Percentiles rank a stretch among this genome's conserved stretches.
phyloP scores from a whole-genome alignment of 1,140 invertebrate species.

The Agrilus planipennis region DNA sequence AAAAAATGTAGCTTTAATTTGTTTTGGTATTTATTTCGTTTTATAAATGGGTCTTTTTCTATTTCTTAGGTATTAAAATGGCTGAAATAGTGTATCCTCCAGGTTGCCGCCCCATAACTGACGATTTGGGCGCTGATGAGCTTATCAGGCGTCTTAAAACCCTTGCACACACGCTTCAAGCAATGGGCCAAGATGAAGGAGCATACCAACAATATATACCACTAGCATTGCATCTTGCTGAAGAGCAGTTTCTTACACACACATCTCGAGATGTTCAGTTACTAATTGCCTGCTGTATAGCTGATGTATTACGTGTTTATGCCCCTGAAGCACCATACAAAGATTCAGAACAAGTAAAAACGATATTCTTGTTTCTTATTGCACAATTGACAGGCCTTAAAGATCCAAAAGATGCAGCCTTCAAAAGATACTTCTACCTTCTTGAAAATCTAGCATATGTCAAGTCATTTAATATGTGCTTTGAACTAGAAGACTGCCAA shows the following conservation, averaged over 20 bases:
- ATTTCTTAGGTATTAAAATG: constrained; percentile 38
- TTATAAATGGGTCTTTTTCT: background rate
- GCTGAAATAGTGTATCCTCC: constrained; percentile 76
- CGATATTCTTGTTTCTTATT: constrained; percentile 92
- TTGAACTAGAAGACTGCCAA: constrained; percentile 93
- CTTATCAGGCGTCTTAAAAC: constrained; percentile 87
- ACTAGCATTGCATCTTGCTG: constrained; percentile 83
- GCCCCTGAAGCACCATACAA: constrained; percentile 97
- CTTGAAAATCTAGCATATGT: constrained; percentile 94
- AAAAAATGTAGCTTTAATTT: too few species aligned
- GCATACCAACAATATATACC: constrained; percentile 89
- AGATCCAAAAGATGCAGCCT: constrained; percentile 94
- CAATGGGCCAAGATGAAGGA: constrained; percentile 92
- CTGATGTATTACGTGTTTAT: constrained; percentile 93
- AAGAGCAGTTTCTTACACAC: constrained; percentile 86
- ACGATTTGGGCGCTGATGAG: constrained; percentile 91
- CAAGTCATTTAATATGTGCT: constrained; percentile 98
- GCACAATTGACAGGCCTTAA: constrained; percentile 86
- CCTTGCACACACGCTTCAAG: constrained; percentile 85
- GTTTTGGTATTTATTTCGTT: too few species aligned
- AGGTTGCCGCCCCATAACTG: constrained; percentile 76
- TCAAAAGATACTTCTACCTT: constrained; percentile 94
- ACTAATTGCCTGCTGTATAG: constrained; percentile 91
- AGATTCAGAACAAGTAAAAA: constrained; percentile 86
- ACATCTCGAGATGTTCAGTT: constrained; percentile 86